Percentiles rank a stretch among this genome's conserved stretches.
These are phyloP conservation scores for Sorex araneus DNA, from an alignment of 2,113 vertebrate genomes.

Conservation along the genomic window DNA sequence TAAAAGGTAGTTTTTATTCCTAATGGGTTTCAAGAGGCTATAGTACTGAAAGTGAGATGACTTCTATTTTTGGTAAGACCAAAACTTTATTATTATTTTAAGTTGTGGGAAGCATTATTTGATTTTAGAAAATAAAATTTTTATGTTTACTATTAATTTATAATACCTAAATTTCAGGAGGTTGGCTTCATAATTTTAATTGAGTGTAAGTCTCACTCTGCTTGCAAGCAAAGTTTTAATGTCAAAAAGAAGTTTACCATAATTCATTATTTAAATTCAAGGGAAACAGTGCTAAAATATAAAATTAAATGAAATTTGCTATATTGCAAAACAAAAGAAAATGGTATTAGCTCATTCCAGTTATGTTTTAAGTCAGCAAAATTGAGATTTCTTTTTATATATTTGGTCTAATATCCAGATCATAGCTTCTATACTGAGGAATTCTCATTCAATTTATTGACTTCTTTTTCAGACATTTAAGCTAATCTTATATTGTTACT, in stretches of 20 bases:
- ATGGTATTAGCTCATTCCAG: not conserved
- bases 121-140: not conserved
- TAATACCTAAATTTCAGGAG: no score
- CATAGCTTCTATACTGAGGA: not conserved
- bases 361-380: constrained; percentile 17
- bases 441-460: not conserved
- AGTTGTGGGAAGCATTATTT: no score
- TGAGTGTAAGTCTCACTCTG: no score
- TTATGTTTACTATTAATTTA: not conserved
- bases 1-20: not conserved
- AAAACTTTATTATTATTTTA: no score
- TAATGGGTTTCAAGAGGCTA: not conserved
- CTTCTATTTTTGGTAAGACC: not conserved
- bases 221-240: no score
- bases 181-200: no score
- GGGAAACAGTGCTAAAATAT: not conserved
- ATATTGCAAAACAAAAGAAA: not conserved
- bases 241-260: not conserved
- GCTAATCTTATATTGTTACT: no score
- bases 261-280: constrained; percentile 14
- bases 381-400: not conserved
- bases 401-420: not conserved
- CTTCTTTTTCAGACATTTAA: constrained; percentile 1
- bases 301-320: not conserved
- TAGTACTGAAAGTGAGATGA: not conserved